Evolutionary conservation across 2,797 vertebrate genomes (phyloP), one percentile per base, ranked within the genome.

Genomic region (Rhodeus uyekii): DNA sequence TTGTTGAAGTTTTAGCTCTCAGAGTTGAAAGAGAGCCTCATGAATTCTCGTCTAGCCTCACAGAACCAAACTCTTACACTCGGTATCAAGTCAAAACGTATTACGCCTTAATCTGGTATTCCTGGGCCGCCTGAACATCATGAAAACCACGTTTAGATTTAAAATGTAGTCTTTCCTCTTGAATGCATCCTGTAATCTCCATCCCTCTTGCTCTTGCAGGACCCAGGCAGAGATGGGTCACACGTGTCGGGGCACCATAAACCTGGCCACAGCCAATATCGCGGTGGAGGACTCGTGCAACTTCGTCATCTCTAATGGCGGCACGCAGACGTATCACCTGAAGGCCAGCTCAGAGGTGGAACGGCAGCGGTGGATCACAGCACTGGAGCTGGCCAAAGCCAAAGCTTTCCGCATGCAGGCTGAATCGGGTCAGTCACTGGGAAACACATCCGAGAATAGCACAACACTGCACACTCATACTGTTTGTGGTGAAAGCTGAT

Each of bases 151-250:
- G 7, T 58, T 39, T 39, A 1, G 27, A 42, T 19, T 9, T 42
- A 75, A 75, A 75, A 3, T 27, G 1, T 39, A 19, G 46, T n/a
- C 19, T 73, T 53, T 73, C 13, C 34, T 53, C 69, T 77, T 8
- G 39, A n/a, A 22, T 29, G 0, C 18, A n/a, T 48, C 24, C 13
- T 55, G 32, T 55, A 48, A 16, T 65, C 12, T 60, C 75, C 83
- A n/a, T 24, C 79, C 2, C 44, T 80, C n/a, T 1, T 65, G 32
- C 29, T 79, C 29, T 81, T 75, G 13, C 91, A 98, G 97, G 85
- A 97, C 96, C 22, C 97, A 98, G 92, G 97, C 98, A 0, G 98
- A 99, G 91, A 99, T 99, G 98, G 95, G 97, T 27, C 98, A 99
- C 87, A 99, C 98, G 0, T 99, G 98, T 89, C 93, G 97, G 0